Evolutionary conservation across 92 coral and sea anemone genomes (phyloP), one percentile per base, ranked within the genome.

Genomic region (Porites divaricata): DNA sequence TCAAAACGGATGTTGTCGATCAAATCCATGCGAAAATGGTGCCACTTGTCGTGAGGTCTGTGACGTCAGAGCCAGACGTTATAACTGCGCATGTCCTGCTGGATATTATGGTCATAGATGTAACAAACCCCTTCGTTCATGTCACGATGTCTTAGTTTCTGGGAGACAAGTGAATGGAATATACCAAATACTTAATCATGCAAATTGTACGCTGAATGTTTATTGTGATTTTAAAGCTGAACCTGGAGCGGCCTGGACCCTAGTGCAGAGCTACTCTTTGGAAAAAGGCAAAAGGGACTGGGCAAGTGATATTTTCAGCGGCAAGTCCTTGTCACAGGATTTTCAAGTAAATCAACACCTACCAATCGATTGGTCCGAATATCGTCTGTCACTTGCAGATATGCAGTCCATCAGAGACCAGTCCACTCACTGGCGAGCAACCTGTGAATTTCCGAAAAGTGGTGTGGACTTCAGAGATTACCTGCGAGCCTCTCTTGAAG

Each of bases 351-450:
- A 88, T 25, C 66, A 16, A 73, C 8, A 3, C 9, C 58, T 20
- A 20, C 91, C 87, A 9, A 24, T 12, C 45, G 45, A 64, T 7
- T 88, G 91, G 91, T 58, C 53, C 61, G 69, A 81, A 48, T 88
- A 88, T 65, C 91, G 91, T 28, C 85, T 88, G 48, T 88, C 87
- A 16, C 74, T 49, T 72, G 81, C 87, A 59, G 48, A 56, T 48
- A 81, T 81, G 79, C 22, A 74, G 67, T 57, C 28, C 15, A 78
- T 82, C 26, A 74, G 83, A 14, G 53, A 25, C n/a, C 52, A 58
- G 54, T 88, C 87, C 63, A 67, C 72, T 6, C 49, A 75, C 83
- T 88, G 91, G 91, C 83, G 91, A 75, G 83, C 80, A 48, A 88
- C 91, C 26, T 88, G 91, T 64, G 77, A 87, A 11, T 81, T 74